phyloP scores from a whole-genome alignment of 2,113 vertebrate species.

The Etia nguti region DNA sequence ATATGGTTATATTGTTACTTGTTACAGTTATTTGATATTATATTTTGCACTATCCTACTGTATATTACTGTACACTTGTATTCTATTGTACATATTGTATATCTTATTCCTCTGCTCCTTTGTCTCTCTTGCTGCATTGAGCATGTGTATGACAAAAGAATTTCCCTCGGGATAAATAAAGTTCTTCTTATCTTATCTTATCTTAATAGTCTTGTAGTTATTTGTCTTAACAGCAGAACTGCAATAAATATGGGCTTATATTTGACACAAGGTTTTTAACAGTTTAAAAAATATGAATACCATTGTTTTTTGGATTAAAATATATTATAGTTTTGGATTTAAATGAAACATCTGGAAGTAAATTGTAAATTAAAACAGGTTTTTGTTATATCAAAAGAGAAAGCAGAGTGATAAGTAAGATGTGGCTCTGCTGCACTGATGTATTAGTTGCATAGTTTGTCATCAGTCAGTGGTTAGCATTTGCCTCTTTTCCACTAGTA shows the following conservation, averaged over 20 bases:
- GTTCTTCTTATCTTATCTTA: too few species aligned
- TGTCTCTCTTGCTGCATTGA: too few species aligned
- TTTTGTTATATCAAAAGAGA: background rate
- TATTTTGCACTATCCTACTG: too few species aligned
- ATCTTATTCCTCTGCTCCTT: too few species aligned
- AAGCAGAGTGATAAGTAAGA: background rate
- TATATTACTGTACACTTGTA: too few species aligned
- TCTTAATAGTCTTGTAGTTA: background rate
- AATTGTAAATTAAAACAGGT: background rate
- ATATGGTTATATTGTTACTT: too few species aligned
- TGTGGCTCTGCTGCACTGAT: background rate
- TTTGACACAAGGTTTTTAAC: background rate
- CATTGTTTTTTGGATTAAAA: background rate
- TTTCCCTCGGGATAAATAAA: too few species aligned
- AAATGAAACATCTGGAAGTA: background rate
- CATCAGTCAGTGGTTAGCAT: background rate
- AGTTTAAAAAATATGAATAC: background rate
- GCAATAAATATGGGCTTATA: background rate
- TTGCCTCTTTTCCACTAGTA: background rate
- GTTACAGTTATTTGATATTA: too few species aligned
- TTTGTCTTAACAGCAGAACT: background rate
- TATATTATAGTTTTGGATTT: background rate
- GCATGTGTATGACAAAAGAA: too few species aligned
- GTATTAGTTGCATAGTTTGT: background rate
- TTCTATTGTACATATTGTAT: too few species aligned